Percentiles rank a stretch among this genome's conserved stretches.
phyloP scores from a whole-genome alignment of 2,888 invertebrate species.

The Onchidella celtica region DNA sequence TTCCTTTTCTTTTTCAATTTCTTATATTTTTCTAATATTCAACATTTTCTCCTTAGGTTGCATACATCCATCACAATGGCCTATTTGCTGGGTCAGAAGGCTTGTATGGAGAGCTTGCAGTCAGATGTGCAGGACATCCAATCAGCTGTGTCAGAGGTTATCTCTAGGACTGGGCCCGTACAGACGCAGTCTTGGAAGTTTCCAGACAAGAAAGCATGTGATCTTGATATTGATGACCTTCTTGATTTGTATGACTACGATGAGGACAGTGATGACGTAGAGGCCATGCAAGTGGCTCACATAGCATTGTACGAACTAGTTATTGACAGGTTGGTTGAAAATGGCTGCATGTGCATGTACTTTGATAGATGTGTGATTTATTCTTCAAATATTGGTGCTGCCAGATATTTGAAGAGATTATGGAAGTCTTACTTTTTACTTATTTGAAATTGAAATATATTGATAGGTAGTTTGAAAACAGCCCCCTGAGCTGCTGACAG shows the following conservation, averaged over 20 bases:
- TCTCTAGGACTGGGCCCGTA: conserved; percentile 75
- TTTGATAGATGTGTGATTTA: neutral
- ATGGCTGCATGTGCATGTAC: neutral
- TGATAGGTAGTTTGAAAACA: too few species aligned
- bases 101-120: conserved; percentile 77
- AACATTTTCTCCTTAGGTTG: neutral
- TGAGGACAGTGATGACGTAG: conserved; percentile 68
- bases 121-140: conserved; percentile 79
- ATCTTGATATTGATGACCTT: conserved; percentile 77
- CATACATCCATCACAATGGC: conserved; percentile 50
- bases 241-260: conserved; percentile 75
- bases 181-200: conserved; percentile 79
- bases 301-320: conserved; percentile 79
- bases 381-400: too few species aligned
- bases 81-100: conserved; percentile 72
- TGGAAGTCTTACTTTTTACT: too few species aligned
- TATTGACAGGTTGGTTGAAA: conserved; percentile 76
- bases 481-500: too few species aligned
- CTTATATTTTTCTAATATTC: neutral
- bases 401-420: too few species aligned
- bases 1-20: too few species aligned
- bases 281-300: conserved; percentile 78
- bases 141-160: conserved; percentile 72
- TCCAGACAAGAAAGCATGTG: conserved; percentile 77
- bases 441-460: too few species aligned